A percentile compares a stretch with the other conserved stretches of the same genome.
phyloP scores from a whole-genome alignment of 1,140 invertebrate genomes.

The Drosophila neocordata region DNA sequence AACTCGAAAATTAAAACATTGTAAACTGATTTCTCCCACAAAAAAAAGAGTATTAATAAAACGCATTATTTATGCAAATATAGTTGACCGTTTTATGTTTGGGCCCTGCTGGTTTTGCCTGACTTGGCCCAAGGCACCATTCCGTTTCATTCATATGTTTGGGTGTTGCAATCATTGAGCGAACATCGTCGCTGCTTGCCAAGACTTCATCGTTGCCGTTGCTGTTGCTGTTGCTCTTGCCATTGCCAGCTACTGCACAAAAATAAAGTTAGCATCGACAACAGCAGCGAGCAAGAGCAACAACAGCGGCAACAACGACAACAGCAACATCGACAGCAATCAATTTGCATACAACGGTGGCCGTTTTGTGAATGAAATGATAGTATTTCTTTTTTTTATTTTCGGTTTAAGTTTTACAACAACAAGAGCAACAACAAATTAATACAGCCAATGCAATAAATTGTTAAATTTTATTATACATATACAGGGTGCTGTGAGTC shows the following conservation, averaged over 20 bases:
- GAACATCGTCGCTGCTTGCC: constrained; percentile 13
- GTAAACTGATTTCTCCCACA: constrained; percentile 9
- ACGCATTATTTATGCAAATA: constrained; percentile 58
- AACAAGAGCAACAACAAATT: constrained; percentile 64
- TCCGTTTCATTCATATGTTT: constrained; percentile 60
- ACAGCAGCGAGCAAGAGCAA: constrained; percentile 38
- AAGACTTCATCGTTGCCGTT: constrained; percentile 33
- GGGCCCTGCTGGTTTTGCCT: constrained; percentile 42
- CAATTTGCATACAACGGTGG: constrained; percentile 75
- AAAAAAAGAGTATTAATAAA: constrained; percentile 39
- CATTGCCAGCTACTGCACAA: constrained; percentile 14
- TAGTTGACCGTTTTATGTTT: constrained; percentile 54
- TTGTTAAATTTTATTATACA: constrained; percentile 80
- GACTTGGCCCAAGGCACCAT: constrained; percentile 59
- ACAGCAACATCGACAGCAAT: constrained; percentile 37
- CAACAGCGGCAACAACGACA: not conserved
- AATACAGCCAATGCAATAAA: constrained; percentile 78
- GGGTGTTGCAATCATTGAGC: constrained; percentile 42
- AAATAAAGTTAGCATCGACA: constrained; percentile 34
- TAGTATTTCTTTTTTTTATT: constrained; percentile 23
- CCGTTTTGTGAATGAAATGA: constrained; percentile 78
- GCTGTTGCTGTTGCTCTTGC: constrained; percentile 55
- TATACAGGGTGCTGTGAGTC: constrained; percentile 56
- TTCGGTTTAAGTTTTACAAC: constrained; percentile 48
- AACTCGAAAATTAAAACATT: not conserved